Percentiles rank a stretch among this genome's conserved stretches.
These are phyloP conservation scores for Phoxinus phoxinus DNA, from an alignment of 2,113 vertebrate genomes.

Conservation along the genomic window DNA sequence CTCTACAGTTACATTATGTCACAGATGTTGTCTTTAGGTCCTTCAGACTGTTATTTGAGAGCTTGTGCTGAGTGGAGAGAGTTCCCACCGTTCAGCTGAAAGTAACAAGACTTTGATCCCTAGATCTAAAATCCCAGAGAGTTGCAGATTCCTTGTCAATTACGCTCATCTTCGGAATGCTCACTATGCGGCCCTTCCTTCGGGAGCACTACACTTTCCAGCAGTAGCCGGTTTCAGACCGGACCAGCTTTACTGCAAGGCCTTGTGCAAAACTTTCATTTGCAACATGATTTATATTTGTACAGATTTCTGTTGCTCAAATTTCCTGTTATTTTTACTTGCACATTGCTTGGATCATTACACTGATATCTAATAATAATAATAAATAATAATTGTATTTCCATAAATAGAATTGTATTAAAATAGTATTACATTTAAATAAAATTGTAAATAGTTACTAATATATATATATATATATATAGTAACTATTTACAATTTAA, in stretches of 20 bases:
- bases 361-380: too few species aligned
- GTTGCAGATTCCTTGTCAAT: conserved; percentile 80
- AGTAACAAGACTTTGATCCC: conserved; percentile 77
- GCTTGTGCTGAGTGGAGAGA: neutral
- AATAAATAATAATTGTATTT: too few species aligned
- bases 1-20: neutral
- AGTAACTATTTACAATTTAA: too few species aligned
- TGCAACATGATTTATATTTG: neutral
- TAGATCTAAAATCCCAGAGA: conserved; percentile 73
- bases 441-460: too few species aligned
- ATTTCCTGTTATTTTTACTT: neutral
- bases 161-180: conserved; percentile 76
- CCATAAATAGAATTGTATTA: too few species aligned
- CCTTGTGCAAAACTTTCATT: neutral
- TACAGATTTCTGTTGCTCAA: neutral
- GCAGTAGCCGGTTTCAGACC: neutral
- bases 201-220: neutral
- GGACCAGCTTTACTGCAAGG: neutral
- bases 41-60: neutral
- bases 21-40: neutral
- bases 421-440: too few species aligned
- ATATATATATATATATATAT: too few species aligned
- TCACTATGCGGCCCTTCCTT: conserved; percentile 62
- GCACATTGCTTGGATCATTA: conserved; percentile 31
- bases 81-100: conserved; percentile 66